A percentile compares a stretch with the other conserved stretches of the same genome.
Conservation (phyloP, 2,888 invertebrate species). For the Cerastoderma edule region DNA sequence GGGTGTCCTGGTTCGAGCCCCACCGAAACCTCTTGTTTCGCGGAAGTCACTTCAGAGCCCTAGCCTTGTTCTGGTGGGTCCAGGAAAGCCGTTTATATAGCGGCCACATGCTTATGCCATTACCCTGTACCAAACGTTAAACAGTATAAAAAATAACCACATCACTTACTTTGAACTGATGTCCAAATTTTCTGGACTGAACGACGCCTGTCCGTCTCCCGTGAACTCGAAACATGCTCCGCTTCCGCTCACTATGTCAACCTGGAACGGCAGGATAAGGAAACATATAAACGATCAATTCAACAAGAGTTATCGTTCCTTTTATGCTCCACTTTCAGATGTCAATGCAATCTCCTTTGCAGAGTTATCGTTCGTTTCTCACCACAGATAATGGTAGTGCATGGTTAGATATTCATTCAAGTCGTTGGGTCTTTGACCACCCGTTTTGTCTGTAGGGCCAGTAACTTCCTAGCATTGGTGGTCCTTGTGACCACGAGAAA, state of each 20-base stretch:
- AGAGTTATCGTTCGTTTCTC: neutral
- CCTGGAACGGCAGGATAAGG: neutral
- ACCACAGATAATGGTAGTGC: neutral
- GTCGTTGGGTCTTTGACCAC: too few relatives aligned
- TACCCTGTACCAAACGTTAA: too few relatives aligned
- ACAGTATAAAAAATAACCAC: neutral
- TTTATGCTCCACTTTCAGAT: neutral
- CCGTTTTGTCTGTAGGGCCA: too few relatives aligned
- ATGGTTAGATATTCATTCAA: neutral
- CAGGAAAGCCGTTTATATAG: too few relatives aligned
- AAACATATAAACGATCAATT: neutral
- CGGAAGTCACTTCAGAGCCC: too few relatives aligned
- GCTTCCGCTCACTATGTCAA: neutral
- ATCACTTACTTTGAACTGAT: conserved; percentile 31
- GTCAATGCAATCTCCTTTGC: neutral
- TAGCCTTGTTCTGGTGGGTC: too few relatives aligned
- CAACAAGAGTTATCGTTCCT: neutral
- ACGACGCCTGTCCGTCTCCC: conserved; percentile 32
- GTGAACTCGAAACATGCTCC: conserved; percentile 41
- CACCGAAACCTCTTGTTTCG: too few relatives aligned
- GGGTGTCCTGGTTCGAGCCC: too few relatives aligned
- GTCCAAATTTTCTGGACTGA: conserved; percentile 33
- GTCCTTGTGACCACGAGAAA: too few relatives aligned
- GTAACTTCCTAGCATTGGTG: too few relatives aligned
- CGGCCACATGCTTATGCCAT: too few relatives aligned